Evolutionary conservation across 64 coral and sea anemone genomes (phyloP), one percentile per base, ranked within the genome.

Genomic region (Montipora capricornis): DNA sequence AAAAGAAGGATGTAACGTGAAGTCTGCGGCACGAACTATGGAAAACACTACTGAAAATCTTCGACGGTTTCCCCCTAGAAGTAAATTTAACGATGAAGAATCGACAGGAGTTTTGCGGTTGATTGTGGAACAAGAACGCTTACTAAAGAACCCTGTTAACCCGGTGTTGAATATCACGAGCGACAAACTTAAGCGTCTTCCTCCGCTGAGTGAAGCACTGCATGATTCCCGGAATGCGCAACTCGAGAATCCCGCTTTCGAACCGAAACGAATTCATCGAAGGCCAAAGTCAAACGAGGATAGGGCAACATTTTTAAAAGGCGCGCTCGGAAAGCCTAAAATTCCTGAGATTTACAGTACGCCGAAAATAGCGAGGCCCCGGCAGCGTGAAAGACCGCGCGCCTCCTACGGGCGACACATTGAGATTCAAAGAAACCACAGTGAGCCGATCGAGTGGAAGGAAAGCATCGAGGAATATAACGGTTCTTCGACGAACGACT

Each of bases 21-120:
- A 51, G 3, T 6, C 37, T 14, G 6, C 17, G 8, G 11, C 5
- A 45, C 3, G 78, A 67, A 90, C 4, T 3, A 97, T 98, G 96
- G 93, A 98, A 82, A 90, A 97, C 20, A 92, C 84, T 2, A 77
- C 76, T 53, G 93, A 92, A 69, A 89, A 95, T 49, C 90, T 14
- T 10, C 68, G 96, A 24, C 79, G 91, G 59, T 70, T 98, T 47
- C 96, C 96, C 3, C 96, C 96, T 6, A 46, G 96, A 7, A 98
- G 96, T 47, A 98, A 98, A 78, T 98, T 98, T 26, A 98, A 98
- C 79, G 96, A 98, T 37, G 96, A 98, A 75, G 96, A 98, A 92
- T 89, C 96, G 5, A 98, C 96, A 8, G 96, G 89, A 70, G 89
- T 98, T 44, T 79, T 98, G 22, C 53, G 96, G 75, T 75, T 98